phyloP scores from a whole-genome alignment of 37 sponge, comb jelly and placozoan genomes.

The Aphrocallistes beatrix region DNA sequence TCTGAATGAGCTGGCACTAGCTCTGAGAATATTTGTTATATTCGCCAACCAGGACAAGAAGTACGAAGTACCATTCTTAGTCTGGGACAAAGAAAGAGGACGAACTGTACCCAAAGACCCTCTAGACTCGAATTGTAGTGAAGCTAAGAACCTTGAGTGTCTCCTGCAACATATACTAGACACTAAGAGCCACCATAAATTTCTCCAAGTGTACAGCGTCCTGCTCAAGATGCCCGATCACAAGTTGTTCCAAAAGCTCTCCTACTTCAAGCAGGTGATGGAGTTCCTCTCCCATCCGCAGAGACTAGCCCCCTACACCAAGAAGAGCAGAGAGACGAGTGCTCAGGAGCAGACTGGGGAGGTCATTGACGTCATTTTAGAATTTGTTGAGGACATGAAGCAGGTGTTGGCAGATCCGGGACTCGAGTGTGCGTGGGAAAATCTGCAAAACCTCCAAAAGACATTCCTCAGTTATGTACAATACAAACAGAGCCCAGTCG shows the following conservation, averaged over 20 bases:
- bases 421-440: background rate
- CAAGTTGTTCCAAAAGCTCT: background rate
- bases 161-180: background rate
- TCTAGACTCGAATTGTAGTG: background rate
- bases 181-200: background rate
- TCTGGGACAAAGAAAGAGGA: background rate
- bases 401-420: background rate
- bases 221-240: background rate
- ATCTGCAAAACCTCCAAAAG: background rate
- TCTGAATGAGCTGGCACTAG: background rate
- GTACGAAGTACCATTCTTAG: constrained; percentile 7
- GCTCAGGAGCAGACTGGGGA: background rate
- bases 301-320: constrained; percentile 12
- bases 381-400: background rate
- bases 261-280: constrained; percentile 5
- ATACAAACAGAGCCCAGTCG: background rate
- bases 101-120: background rate
- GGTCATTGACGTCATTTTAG: constrained; percentile 4
- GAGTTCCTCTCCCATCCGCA: constrained; percentile 3
- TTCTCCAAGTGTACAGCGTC: background rate
- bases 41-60: constrained; percentile 2
- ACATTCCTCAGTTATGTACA: background rate
- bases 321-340: constrained; percentile 13
- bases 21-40: background rate
- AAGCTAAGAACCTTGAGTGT: background rate